phyloP scores from a whole-genome alignment of 2,797 vertebrate genomes.

The Clarias pachynema region DNA sequence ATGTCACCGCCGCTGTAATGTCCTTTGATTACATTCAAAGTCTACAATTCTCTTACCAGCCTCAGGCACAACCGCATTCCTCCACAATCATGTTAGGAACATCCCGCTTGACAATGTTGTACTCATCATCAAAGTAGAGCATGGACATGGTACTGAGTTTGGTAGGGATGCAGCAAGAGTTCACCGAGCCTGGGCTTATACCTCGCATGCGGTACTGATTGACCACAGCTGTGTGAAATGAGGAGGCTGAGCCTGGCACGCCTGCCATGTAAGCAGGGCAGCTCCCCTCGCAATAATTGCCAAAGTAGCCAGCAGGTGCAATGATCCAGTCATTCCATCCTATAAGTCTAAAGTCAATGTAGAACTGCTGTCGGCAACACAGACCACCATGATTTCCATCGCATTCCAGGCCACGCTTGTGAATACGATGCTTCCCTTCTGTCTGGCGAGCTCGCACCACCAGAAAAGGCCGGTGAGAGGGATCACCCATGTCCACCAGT shows the following conservation, averaged over 20 bases:
- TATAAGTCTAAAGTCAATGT: slow-evolving; percentile 97
- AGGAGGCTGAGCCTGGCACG: slow-evolving; percentile 92
- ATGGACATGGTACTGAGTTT: slow-evolving; percentile 99
- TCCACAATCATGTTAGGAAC: slow-evolving; percentile 99
- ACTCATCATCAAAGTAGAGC: slow-evolving; percentile 98
- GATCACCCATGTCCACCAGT: slow-evolving; percentile 86
- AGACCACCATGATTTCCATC: slow-evolving; percentile 89
- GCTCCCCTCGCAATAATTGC: slow-evolving; percentile 98
- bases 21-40: slow-evolving; percentile 59
- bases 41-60: background rate
- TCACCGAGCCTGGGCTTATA: slow-evolving; percentile 92
- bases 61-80: slow-evolving; percentile 97
- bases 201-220: slow-evolving; percentile 99
- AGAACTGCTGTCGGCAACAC: slow-evolving; percentile 98
- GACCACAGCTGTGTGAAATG: slow-evolving; percentile 97
- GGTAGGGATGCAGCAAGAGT: slow-evolving; percentile 98
- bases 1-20: slow-evolving; percentile 60
- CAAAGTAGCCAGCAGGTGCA: slow-evolving; percentile 94
- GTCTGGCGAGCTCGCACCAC: slow-evolving; percentile 89
- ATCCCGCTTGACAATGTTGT: slow-evolving; percentile 98
- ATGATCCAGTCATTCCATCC: slow-evolving; percentile 99
- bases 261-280: slow-evolving; percentile 97
- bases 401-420: slow-evolving; percentile 95
- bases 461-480: slow-evolving; percentile 93
- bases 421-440: slow-evolving; percentile 92